These are phyloP conservation scores for Lycocerus yunnanus DNA, from an alignment of 2,888 invertebrate genomes.

Conservation along the genomic window DNA sequence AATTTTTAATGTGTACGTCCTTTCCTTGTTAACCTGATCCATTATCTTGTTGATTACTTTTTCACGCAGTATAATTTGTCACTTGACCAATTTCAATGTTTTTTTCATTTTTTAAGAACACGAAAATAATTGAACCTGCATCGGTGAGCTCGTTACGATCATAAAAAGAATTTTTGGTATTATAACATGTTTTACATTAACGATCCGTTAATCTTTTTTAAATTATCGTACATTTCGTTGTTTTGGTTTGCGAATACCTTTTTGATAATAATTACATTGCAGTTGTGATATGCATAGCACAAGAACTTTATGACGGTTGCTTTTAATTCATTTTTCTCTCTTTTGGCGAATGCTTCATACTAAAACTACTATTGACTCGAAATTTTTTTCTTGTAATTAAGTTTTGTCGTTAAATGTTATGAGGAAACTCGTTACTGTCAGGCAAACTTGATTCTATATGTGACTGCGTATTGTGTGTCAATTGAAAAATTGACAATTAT, in stretches of 20 bases:
- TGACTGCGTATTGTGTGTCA: background rate
- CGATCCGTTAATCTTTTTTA: conserved; percentile 16
- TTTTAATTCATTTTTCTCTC: background rate
- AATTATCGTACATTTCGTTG: conserved; percentile 8
- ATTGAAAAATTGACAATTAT: background rate
- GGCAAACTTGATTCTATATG: background rate
- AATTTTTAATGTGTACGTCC: background rate
- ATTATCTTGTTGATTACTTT: background rate
- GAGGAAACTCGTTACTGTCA: background rate
- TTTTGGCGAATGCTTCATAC: background rate
- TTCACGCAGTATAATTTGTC: background rate
- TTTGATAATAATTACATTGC: background rate
- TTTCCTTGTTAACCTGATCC: background rate
- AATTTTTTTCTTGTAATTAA: background rate
- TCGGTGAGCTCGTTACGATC: background rate
- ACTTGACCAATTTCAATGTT: background rate
- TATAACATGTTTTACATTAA: conserved; percentile 7
- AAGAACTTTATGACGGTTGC: background rate
- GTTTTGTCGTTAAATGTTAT: background rate
- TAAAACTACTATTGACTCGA: background rate
- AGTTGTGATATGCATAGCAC: background rate
- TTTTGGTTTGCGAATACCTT: conserved; percentile 8
- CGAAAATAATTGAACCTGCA: background rate
- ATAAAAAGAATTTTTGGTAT: background rate
- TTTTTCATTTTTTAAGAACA: background rate